Evolutionary conservation across 2,888 invertebrate species (phyloP).

Genomic region (Drosophila bunnanda): DNA sequence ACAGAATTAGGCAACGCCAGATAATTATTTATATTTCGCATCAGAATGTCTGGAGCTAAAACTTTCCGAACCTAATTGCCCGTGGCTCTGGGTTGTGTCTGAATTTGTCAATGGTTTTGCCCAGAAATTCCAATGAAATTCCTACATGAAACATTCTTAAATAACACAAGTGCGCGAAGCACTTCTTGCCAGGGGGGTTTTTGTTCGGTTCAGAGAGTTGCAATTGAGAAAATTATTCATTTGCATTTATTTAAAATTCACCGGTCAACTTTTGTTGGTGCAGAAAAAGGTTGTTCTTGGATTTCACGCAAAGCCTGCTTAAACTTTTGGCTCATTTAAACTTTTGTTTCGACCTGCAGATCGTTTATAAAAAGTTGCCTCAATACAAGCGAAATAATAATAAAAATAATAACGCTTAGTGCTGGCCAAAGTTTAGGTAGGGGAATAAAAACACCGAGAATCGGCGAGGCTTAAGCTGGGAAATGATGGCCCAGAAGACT

Average conservation of each 20-base stretch:
- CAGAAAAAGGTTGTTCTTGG: slow-evolving; percentile 25
- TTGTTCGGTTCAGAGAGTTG: neutral
- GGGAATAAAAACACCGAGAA: slow-evolving; percentile 37
- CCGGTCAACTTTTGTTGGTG: slow-evolving; percentile 6
- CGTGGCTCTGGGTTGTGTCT: slow-evolving; percentile 49
- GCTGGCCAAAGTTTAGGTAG: slow-evolving; percentile 47
- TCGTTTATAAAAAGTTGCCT: slow-evolving; percentile 29
- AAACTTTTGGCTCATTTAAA: slow-evolving; percentile 40
- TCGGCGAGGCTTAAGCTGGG: slow-evolving; percentile 8
- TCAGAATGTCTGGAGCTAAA: slow-evolving; percentile 10
- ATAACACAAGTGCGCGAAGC: slow-evolving; percentile 1
- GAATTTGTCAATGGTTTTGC: slow-evolving; percentile 46
- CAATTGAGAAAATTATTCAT: slow-evolving; percentile 11
- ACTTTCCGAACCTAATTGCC: slow-evolving; percentile 50
- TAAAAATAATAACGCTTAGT: slow-evolving; percentile 64
- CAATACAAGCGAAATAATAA: slow-evolving; percentile 51
- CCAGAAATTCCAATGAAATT: slow-evolving; percentile 15
- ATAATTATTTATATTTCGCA: slow-evolving; percentile 65
- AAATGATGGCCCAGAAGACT: slow-evolving; percentile 17
- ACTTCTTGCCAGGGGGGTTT: neutral
- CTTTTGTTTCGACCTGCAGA: slow-evolving; percentile 36
- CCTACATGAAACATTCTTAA: neutral
- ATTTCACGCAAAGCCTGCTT: slow-evolving; percentile 10
- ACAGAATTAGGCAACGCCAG: slow-evolving; percentile 54
- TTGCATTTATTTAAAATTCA: slow-evolving; percentile 24